Evolutionary conservation across 2,113 vertebrate genomes (phyloP), one percentile per base, ranked within the genome.

Genomic region (Riparia riparia): DNA sequence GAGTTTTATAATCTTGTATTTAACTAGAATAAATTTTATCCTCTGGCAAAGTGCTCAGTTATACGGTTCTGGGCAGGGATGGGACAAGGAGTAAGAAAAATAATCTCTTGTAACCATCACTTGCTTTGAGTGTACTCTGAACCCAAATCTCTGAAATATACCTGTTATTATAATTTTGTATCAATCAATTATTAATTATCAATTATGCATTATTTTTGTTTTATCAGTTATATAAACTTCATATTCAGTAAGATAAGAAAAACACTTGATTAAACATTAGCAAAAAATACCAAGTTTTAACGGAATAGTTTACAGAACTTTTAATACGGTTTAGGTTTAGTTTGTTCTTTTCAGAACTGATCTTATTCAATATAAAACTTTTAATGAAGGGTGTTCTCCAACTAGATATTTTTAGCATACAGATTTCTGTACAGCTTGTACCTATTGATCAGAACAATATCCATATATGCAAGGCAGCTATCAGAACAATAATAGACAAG

Each of bases 301-400:
- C 57, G 74, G n/a, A 87, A 54, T 47, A 21, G 47, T 44, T 50
- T 54, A 57, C 15, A 56, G 63, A 82, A 45, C 8, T 80, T 92
- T 56, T 77, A 89, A 76, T 91, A 89, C 73, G 92, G 57, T 82
- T 90, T 58, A 68, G 32, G 14, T 90, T 94, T 73, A 53, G 31
- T 37, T 79, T 85, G 56, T 72, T 91, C 49, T 79, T 89, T 66
- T 68, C 57, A 89, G 49, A 86, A 72, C 37, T 41, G 50, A 82
- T 54, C 31, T 83, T 95, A 83, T 93, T 74, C 57, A 90, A 79
- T 88, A 89, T 14, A 53, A 91, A 91, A 79, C n/a, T 92, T 94
- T 95, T 90, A 91, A 96, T 96, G 93, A 94, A 92, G 19, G 5
- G 12, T 57, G 34, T 82, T 82, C 66, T 87, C 37, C 73, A 72